These are phyloP conservation scores for Orthosia gracilis DNA, from an alignment of 2,888 invertebrate species.

Conservation along the genomic window DNA sequence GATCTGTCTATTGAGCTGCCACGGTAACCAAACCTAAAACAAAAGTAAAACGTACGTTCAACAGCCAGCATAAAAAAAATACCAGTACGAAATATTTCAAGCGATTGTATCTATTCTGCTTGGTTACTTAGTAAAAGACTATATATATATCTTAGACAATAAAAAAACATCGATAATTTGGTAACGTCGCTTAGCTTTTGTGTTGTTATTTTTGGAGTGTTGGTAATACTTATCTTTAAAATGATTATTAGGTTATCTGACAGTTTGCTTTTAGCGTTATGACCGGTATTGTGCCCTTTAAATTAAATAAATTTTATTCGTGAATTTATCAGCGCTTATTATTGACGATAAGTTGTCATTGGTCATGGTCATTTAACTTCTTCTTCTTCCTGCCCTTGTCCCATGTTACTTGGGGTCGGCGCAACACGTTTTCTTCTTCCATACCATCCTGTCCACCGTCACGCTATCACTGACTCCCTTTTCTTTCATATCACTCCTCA, in stretches of 20 bases:
- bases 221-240: conserved; percentile 1
- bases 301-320: neutral
- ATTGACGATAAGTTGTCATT: no score
- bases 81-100: neutral
- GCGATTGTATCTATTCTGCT: conserved; percentile 11
- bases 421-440: no score
- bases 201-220: conserved; percentile 29
- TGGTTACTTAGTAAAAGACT: conserved; percentile 2
- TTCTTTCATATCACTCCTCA: no score
- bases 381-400: no score
- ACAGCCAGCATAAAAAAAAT: no score
- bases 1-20: no score
- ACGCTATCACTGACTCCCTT: no score
- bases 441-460: no score
- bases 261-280: conserved; percentile 7
- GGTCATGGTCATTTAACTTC: no score
- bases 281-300: neutral
- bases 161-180: conserved; percentile 9
- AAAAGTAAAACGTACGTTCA: no score
- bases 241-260: neutral
- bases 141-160: conserved; percentile 15
- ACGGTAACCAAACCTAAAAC: no score
- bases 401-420: no score
- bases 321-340: neutral
- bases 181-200: neutral